These are phyloP conservation scores for Parotia lawesii DNA, from an alignment of 2,113 vertebrate species.

Conservation along the genomic window DNA sequence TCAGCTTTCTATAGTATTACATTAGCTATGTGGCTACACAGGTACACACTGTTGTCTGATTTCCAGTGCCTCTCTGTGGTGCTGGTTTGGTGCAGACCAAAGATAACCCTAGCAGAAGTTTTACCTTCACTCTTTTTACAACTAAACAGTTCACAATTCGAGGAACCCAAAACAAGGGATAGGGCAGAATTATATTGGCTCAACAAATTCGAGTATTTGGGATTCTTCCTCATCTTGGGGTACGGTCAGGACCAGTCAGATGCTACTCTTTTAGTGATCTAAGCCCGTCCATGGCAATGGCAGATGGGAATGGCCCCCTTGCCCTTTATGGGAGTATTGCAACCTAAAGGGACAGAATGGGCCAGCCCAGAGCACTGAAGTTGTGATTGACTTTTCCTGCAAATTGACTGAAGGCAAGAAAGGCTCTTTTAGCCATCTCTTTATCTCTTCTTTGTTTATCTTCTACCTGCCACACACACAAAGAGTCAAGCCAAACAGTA, in stretches of 20 bases:
- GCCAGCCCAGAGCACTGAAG: not conserved
- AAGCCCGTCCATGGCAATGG: not conserved
- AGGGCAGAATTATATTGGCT: not conserved
- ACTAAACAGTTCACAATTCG: not conserved
- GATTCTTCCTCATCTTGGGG: not conserved
- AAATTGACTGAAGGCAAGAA: not conserved
- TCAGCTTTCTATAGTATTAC: not conserved
- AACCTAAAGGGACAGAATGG: not conserved
- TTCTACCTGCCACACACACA: not conserved
- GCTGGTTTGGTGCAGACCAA: constrained; percentile 33
- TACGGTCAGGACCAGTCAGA: accelerated
- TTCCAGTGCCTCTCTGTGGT: not conserved
- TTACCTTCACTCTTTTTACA: not conserved
- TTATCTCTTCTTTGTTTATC: not conserved
- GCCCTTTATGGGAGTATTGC: not conserved
- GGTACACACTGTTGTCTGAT: not conserved
- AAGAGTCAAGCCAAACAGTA: not conserved
- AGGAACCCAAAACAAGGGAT: not conserved
- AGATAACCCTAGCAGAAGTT: not conserved
- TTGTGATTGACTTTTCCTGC: not conserved
- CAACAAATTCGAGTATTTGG: not conserved
- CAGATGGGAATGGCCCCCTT: not conserved
- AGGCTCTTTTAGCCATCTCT: not conserved
- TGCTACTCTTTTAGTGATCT: not conserved
- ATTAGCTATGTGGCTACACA: not conserved